Base-by-base conservation (phyloP, 2,797 vertebrate genomes). In the Sebastes miniatus region DNA sequence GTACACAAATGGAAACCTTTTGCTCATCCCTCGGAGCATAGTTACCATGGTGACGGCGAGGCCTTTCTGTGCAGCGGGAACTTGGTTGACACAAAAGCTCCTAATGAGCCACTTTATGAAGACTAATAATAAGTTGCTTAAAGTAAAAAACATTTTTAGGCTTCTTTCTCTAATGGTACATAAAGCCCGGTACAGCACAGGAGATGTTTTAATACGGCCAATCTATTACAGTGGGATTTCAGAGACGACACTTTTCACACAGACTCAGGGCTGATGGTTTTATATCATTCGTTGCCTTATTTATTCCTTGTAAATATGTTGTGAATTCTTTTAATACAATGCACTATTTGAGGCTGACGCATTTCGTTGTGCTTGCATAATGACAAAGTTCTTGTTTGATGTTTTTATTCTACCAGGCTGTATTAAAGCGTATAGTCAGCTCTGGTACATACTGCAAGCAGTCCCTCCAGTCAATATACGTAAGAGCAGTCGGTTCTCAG, bases 31-130 rank as follows among this genome's bases (percentile, higher is more conserved):
- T 24, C 18, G 65, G 36, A 74, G 24, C 52, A 8, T 57, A 68
- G 86, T 88, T 81, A 65, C 83, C 78, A 84, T 80, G 83, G 84
- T 3, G 84, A 90, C 57, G 0, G 8, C 18, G 8, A 76, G 63
- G 56, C 24, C 32, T 56, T 24, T 66, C 75, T 24, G 56, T 81
- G 69, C 73, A 52, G 72, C 16, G 9, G 68, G 36, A 69, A 73
- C 56, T 77, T 50, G 29, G 27, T 59, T 58, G 27, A 72, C 10
- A 43, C 43, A 67, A 74, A 73, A 58, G 27, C 34, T 56, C 16
- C 13, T 22, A 57, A 24, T 52, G 31, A 86, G 43, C 43, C 52
- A 10, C 22, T 50, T 62, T 16, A 79, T 64, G 22, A 76, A 57
- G 65, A 77, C 22, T 39, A 65, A 68, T 61, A 56, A 54, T 43